Evolutionary conservation across 37 sponge, comb jelly and placozoan species (phyloP).

Genomic region (Beroe ovata): DNA sequence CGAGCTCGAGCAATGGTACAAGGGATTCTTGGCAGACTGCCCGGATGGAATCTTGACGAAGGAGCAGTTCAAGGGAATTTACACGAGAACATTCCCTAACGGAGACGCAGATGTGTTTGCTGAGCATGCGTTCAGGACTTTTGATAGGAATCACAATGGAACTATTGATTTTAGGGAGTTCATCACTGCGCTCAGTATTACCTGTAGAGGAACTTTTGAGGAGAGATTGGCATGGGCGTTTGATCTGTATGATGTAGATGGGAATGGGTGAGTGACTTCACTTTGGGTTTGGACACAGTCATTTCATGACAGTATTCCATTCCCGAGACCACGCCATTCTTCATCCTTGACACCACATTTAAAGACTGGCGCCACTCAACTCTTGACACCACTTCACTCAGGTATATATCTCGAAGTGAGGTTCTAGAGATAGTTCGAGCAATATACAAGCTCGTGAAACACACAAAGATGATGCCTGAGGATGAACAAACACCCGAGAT

Average conservation of each 20-base stretch:
- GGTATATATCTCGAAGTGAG: background rate
- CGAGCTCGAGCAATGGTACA: conserved; percentile 3
- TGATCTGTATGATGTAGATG: conserved; percentile 34
- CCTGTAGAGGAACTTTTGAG: conserved; percentile 21
- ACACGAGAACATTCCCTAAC: background rate
- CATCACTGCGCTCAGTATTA: conserved; percentile 1
- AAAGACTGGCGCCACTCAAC: no score
- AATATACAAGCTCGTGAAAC: background rate
- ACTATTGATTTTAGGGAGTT: conserved; percentile 47
- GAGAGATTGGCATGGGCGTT: conserved; percentile 56
- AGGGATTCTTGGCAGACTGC: conserved; percentile 4
- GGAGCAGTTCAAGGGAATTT: conserved; percentile 9
- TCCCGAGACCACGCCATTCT: no score
- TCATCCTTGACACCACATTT: no score
- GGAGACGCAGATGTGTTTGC: conserved; percentile 45
- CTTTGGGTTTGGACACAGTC: no score
- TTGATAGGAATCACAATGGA: conserved; percentile 19
- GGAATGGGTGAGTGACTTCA: conserved; percentile 47
- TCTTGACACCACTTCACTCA: no score
- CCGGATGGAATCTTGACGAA: background rate
- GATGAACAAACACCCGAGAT: conserved; percentile 33
- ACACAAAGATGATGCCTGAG: background rate
- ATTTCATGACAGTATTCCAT: no score
- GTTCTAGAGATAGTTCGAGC: conserved; percentile 2
- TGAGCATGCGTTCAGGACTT: conserved; percentile 3